Evolutionary conservation across 1,140 invertebrate species (phyloP).

Genomic region (Druon quercuslanigerum): DNA sequence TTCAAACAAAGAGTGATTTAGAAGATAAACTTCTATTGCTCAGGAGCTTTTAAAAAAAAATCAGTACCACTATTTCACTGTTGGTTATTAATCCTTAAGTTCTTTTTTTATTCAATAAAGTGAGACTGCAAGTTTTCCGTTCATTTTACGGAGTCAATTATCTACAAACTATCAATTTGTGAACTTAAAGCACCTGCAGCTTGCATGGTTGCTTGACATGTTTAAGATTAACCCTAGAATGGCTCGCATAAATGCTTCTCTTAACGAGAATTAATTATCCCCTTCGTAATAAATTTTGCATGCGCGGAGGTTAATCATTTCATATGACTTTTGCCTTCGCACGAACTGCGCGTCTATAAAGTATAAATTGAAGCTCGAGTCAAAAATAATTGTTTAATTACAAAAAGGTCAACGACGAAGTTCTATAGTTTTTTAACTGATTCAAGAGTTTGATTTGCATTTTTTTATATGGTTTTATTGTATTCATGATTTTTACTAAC

Average conservation of each 20-base stretch:
- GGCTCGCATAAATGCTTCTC: conserved; percentile 31
- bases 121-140: not conserved
- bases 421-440: too few species aligned
- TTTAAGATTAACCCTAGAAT: conserved; percentile 57
- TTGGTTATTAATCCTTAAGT: not conserved
- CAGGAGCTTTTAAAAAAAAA: not conserved
- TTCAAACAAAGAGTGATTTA: not conserved
- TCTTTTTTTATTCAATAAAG: not conserved
- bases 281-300: not conserved
- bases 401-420: too few species aligned
- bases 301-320: not conserved
- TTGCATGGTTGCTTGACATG: conserved; percentile 55
- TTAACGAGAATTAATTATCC: conserved; percentile 19
- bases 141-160: not conserved
- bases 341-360: not conserved
- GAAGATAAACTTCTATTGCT: conserved; percentile 8
- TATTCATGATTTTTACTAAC: conserved; percentile 60
- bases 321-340: not conserved
- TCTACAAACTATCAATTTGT: conserved; percentile 1
- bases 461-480: too few species aligned
- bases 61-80: not conserved
- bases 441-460: too few species aligned
- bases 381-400: not conserved
- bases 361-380: not conserved
- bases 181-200: conserved; percentile 40